Evolutionary conservation across 1,140 invertebrate genomes (phyloP).

Genomic region (Trypoxylus dichotomus): DNA sequence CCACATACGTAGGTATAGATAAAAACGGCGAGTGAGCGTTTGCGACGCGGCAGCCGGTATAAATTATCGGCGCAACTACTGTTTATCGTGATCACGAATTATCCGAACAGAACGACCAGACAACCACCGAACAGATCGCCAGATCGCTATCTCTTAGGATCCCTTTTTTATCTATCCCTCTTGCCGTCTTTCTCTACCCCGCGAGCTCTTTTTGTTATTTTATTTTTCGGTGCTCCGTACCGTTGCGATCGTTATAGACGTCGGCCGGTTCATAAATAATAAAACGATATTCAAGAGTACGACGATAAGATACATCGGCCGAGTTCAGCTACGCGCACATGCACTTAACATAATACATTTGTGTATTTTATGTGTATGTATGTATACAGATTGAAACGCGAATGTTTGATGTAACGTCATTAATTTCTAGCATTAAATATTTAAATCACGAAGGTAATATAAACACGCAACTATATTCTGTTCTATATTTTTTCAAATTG

Average conservation of each 20-base stretch:
- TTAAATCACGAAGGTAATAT: no score
- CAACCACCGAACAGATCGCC: constrained; percentile 35
- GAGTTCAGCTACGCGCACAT: no score
- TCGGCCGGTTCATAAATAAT: not conserved
- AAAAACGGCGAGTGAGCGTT: no score
- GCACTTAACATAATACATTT: no score
- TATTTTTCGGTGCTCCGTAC: not conserved
- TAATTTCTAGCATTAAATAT: no score
- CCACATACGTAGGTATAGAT: no score
- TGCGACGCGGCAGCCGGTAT: not conserved
- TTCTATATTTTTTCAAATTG: no score
- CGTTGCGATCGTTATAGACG: not conserved
- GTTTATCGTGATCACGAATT: constrained; percentile 39
- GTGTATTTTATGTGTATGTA: no score
- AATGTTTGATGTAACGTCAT: no score
- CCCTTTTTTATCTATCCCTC: not conserved
- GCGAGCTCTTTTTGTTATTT: not conserved
- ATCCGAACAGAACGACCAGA: constrained; percentile 37
- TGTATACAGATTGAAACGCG: no score
- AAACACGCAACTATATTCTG: no score
- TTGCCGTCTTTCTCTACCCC: no score
- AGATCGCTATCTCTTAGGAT: constrained; percentile 32
- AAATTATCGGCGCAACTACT: constrained; percentile 35
- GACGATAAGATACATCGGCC: not conserved
- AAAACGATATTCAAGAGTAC: not conserved